A percentile compares a stretch with the other conserved stretches of the same genome.
Conservation (phyloP, 2,797 vertebrate species). For the Hippopotamyrus pictus region DNA sequence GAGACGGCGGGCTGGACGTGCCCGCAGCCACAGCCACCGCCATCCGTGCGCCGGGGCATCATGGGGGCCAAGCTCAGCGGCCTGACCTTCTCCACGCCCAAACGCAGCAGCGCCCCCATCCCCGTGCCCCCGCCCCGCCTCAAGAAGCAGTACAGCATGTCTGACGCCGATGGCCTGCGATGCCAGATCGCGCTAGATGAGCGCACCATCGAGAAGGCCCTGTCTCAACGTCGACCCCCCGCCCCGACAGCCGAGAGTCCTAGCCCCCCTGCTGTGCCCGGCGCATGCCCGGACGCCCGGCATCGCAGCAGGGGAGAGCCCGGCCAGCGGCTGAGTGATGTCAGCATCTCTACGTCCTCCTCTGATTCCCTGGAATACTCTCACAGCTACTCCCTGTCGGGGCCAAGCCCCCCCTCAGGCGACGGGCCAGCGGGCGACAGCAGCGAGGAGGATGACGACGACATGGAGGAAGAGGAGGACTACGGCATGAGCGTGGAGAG, state of each 20-base stretch:
- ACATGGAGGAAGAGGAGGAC: slow-evolving; percentile 70
- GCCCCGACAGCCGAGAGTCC: slow-evolving; percentile 44
- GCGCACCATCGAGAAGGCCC: slow-evolving; percentile 62
- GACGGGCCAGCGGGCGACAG: slow-evolving; percentile 65
- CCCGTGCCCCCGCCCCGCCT: slow-evolving; percentile 77
- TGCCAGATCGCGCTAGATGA: slow-evolving; percentile 67
- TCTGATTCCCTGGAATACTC: slow-evolving; percentile 88
- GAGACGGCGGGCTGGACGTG: slow-evolving; percentile 56
- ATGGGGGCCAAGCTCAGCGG: slow-evolving; percentile 42
- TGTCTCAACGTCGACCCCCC: slow-evolving; percentile 51
- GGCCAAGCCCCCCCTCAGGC: slow-evolving; percentile 36
- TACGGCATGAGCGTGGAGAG: slow-evolving; percentile 84
- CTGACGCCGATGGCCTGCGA: slow-evolving; percentile 57
- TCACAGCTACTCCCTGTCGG: slow-evolving; percentile 71
- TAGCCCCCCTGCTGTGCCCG: slow-evolving; percentile 31
- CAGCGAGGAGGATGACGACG: slow-evolving; percentile 79
- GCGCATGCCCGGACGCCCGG: slow-evolving; percentile 51
- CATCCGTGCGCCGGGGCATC: slow-evolving; percentile 23
- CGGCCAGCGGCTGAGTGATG: slow-evolving; percentile 82
- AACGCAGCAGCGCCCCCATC: slow-evolving; percentile 52
- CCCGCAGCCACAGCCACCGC: slow-evolving; percentile 36
- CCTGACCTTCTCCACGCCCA: slow-evolving; percentile 33
- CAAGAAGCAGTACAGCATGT: slow-evolving; percentile 60
- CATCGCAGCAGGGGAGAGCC: slow-evolving; percentile 72
- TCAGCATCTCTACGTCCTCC: slow-evolving; percentile 94